Conservation (phyloP, 2,113 vertebrate species). For the Phaethornis superciliosus region DNA sequence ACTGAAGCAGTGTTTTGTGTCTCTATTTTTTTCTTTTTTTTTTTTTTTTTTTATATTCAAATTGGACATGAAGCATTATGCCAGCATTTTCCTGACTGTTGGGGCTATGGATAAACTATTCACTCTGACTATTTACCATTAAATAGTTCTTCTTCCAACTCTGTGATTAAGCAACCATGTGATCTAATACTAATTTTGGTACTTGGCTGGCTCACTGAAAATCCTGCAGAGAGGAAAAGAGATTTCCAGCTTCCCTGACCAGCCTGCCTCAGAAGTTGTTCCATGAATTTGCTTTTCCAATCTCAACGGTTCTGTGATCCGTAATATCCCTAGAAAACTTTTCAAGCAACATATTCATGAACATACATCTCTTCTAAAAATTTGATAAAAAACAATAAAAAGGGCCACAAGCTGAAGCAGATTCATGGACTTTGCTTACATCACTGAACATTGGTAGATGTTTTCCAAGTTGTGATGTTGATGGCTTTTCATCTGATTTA, state of each 20-base stretch:
- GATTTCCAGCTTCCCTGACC: constrained; percentile 12
- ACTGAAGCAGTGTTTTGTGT: background rate
- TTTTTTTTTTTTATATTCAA: background rate
- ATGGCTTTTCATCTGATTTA: constrained; percentile 53
- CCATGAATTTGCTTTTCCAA: constrained; percentile 19
- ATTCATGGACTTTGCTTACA: constrained; percentile 34
- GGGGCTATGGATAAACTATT: constrained; percentile 31
- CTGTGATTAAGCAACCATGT: background rate
- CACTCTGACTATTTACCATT: background rate
- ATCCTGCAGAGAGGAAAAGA: constrained; percentile 15
- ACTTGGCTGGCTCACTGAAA: constrained; percentile 24
- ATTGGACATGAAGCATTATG: background rate
- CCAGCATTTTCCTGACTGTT: constrained; percentile 20
- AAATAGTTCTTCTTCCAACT: background rate
- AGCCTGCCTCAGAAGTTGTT: background rate
- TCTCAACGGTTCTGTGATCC: background rate
- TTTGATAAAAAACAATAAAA: constrained; percentile 12
- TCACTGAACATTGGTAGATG: constrained; percentile 7
- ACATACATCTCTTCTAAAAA: background rate
- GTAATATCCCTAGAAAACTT: background rate
- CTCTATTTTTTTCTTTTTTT: background rate
- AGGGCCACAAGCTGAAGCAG: background rate
- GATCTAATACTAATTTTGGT: constrained; percentile 29
- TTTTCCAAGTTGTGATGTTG: constrained; percentile 45
- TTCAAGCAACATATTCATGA: background rate